Evolutionary conservation across 2,888 invertebrate genomes (phyloP), one percentile per base, ranked within the genome.

Genomic region (Drosophila ustulata): DNA sequence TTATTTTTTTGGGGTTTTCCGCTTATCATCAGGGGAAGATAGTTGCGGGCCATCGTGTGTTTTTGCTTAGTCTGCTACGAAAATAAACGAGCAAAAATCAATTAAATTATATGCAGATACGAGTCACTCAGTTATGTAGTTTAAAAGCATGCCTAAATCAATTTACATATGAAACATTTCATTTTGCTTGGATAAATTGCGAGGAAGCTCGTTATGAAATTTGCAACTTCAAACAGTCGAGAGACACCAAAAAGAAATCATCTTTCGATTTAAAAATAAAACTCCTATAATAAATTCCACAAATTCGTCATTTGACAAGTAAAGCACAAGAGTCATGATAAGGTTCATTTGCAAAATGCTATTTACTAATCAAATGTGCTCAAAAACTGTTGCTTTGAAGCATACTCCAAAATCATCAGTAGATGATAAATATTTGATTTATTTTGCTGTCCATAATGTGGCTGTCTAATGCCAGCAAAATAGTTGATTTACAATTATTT

Each of bases 11-110:
- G 8, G 32, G 43, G 3, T 3, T 68, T 45, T 47, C 37, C 13
- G 26, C 49, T 66, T 68, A 41, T 56, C 58, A 8, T 2, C 3
- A 3, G 46, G 34, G 26, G 13, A 25, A 57, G 45, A 46, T 43
- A 55, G 18, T 43, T 53, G 41, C 5, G n/a, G n/a, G 41, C 9
- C 30, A 53, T 7, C 53, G 30, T 41, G 30, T 53, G 53, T 28
- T 41, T 41, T 53, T 18, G 28, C 6, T 39, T 28, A 7, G 28
- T 28, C n/a, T 26, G 6, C 1, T 5, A 26, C 41, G 30, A 43
- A 32, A 41, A 28, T 41, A 41, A 11, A 37, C 9, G 4, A 28
- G 28, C 39, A 13, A 41, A 53, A 30, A 4, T 43, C 18, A 30
- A 28, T 11, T n/a, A 55, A 8, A 25, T 37, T 18, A 5, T 7